Conservation (phyloP, 2,113 vertebrate species). For the Sinocyclocheilus anophthalmus region DNA sequence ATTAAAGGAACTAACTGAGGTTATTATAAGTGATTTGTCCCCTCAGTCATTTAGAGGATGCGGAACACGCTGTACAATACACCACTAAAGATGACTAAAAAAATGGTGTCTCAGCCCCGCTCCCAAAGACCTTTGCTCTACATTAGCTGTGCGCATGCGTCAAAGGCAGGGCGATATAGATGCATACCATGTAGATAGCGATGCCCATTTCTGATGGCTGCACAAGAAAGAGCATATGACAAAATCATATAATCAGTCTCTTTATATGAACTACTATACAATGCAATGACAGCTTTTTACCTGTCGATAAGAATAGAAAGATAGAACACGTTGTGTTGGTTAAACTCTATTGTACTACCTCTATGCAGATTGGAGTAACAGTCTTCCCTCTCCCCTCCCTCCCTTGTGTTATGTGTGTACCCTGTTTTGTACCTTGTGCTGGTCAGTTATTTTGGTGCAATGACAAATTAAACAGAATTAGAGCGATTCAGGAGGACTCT, state of each 20-base stretch:
- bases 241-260: too few species aligned
- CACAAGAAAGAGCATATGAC: background rate
- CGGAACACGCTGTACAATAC: background rate
- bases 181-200: background rate
- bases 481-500: background rate
- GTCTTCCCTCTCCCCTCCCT: conserved; percentile 31
- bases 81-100: background rate
- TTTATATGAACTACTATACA: background rate
- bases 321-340: background rate
- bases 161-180: background rate
- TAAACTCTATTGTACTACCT: background rate
- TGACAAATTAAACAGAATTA: conserved; percentile 56
- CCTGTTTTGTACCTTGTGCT: background rate
- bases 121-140: conserved; percentile 53
- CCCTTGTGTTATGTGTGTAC: conserved; percentile 23
- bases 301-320: background rate
- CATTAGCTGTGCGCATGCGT: conserved; percentile 54
- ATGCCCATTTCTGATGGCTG: background rate
- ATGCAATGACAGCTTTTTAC: background rate
- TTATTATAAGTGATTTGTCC: background rate
- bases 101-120: background rate
- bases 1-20: background rate
- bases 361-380: background rate
- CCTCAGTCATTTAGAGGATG: background rate
- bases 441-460: conserved; percentile 56